Conservation (phyloP, 2,888 invertebrate species). For the Cryptophagus acutangulus region DNA sequence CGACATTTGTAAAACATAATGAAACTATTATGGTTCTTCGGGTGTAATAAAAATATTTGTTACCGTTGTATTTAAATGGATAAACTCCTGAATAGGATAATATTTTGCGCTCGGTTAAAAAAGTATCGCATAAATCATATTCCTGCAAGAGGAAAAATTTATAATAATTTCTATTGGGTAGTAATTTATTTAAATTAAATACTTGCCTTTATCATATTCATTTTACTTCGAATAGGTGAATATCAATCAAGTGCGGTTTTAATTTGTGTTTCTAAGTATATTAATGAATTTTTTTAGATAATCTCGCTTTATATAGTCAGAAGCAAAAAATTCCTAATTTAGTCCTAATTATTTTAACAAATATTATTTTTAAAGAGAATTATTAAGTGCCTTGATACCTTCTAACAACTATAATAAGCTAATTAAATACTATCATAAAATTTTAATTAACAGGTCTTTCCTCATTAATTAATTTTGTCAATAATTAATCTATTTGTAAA, state of each 20-base stretch:
- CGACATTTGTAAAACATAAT: not conserved
- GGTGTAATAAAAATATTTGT: not conserved
- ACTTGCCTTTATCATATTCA: not conserved
- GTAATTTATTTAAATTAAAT: not conserved
- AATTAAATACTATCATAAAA: too few species aligned
- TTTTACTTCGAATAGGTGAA: not conserved
- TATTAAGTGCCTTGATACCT: too few species aligned
- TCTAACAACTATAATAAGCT: too few species aligned
- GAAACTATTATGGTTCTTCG: conserved; percentile 3
- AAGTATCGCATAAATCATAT: not conserved
- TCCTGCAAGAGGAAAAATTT: not conserved
- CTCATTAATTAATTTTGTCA: not conserved
- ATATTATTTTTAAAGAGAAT: too few species aligned
- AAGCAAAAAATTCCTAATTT: too few species aligned
- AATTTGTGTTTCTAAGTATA: too few species aligned
- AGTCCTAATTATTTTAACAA: too few species aligned
- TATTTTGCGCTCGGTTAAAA: conserved; percentile 11
- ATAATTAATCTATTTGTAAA: conserved; percentile 8
- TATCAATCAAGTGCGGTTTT: too few species aligned
- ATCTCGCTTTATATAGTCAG: too few species aligned
- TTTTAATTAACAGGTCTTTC: not conserved
- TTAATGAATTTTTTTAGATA: too few species aligned
- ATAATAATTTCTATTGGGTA: too few species aligned
- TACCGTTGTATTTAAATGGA: conserved; percentile 6
- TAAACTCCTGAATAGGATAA: conserved; percentile 15